Evolutionary conservation across 2,888 invertebrate species (phyloP), one percentile per base, ranked within the genome.

Genomic region (Chrysolina americana): DNA sequence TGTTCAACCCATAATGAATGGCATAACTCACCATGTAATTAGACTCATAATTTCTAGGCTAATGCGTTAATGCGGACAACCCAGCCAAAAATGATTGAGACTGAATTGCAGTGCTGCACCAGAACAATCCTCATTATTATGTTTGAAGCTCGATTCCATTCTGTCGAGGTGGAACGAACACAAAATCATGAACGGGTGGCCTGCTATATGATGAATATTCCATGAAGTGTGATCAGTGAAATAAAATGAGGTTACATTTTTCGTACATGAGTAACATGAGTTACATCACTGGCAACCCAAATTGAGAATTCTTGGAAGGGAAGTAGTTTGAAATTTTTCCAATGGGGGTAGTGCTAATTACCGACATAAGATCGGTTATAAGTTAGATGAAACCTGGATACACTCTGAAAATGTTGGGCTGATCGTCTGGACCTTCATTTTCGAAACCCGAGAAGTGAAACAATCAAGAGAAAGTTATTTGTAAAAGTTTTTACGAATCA

Each of bases 1-100:
- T 87, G 81, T 82, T 48, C 70, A 11, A 80, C 79, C 82, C 82
- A 84, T 87, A 87, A 88, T 87, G 87, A 87, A 87, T 87, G 87
- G 86, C 87, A 87, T 87, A 87, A 87, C 87, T 87, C 87, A 87
- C 85, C 80, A 81, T 81, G 85, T 88, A 88, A 88, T 88, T 87
- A 87, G 87, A 87, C 85, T 87, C 87, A 87, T 88, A 87, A 87
- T 88, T 84, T 87, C 85, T 84, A 82, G 85, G 85, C 84, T 87
- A 86, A 87, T 87, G 87, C 85, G 85, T 84, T 86, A 86, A 86
- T 86, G 86, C 85, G 86, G 85, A 84, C 82, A 81, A 80, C 71
- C 80, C 85, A 83, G 85, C 85, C 86, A 86, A 86, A 87, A 87
- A 87, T 87, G 86, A 88, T 87, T 87, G 87, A 82, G 81, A 78